Evolutionary conservation across 2,113 vertebrate genomes (phyloP).

Genomic region (Erinaceus europaeus): DNA sequence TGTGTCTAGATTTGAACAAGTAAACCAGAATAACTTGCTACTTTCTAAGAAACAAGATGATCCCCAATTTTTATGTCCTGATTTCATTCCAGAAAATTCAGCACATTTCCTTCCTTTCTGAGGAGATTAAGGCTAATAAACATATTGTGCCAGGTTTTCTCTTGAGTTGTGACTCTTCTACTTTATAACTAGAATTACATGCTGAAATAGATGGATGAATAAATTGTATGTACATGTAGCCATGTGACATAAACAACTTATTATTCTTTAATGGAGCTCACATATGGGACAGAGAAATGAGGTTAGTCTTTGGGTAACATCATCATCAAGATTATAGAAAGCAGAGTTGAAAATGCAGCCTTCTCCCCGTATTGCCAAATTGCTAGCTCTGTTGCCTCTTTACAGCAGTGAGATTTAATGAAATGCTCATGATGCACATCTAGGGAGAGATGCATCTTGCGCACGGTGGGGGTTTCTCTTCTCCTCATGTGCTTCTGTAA

Average conservation of each 20-base stretch:
- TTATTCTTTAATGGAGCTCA: conserved; percentile 21
- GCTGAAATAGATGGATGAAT: not conserved
- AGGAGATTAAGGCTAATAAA: not conserved
- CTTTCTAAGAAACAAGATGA: not conserved
- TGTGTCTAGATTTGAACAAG: not conserved
- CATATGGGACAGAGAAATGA: conserved; percentile 1
- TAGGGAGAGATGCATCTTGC: conserved; percentile 60
- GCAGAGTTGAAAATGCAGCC: conserved; percentile 47
- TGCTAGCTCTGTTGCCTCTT: conserved; percentile 48
- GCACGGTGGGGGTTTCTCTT: conserved; percentile 17
- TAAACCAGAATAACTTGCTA: not conserved
- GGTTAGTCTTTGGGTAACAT: conserved; percentile 37
- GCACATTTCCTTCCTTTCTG: not conserved
- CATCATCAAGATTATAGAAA: conserved; percentile 48
- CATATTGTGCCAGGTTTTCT: not conserved
- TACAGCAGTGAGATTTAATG: conserved; percentile 70
- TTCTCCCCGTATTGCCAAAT: not conserved
- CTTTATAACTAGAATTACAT: not conserved
- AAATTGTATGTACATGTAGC: not conserved
- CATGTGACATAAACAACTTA: not conserved
- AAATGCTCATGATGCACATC: conserved; percentile 53
- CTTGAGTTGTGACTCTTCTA: not conserved
- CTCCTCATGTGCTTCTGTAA: conserved; percentile 47
- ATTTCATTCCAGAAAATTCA: conserved; percentile 38
- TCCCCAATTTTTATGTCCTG: not conserved